Base-by-base conservation (phyloP, 2,888 invertebrate species). In the Mylabris sibirica region DNA sequence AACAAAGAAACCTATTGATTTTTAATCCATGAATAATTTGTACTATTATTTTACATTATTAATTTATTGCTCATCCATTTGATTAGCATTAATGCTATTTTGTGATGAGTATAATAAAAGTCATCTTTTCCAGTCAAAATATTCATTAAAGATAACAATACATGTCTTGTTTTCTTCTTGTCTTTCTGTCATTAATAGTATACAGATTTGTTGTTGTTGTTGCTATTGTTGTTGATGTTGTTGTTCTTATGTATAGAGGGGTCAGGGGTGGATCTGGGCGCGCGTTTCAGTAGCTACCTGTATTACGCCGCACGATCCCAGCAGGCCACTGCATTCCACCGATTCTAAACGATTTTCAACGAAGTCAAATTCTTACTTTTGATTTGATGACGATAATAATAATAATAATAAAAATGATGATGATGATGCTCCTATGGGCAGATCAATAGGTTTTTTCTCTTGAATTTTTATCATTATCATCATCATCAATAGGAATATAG, bases 301-400 rank as follows among this genome's bases (percentile, higher is more conserved):
- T 83, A 81, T 84, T 84, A 84, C 84, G 81, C 81, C 79, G 78
- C 81, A 81, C 81, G 81, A 86, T 82, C 80, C 82, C 85, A 83
- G 84, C 81, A 84, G 85, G 85, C 84, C 84, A 77, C 78, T 76
- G 81, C 84, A 84, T 87, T 88, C 88, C 88, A 86, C 87, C 87
- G 87, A 87, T 86, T 84, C 65, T 20, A 71, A 69, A 73, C 80
- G 79, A 78, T 68, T 72, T 72, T 65, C 66, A 64, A 73, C 80
- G 80, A 79, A 78, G 75, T 71, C 76, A 73, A 75, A 76, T 78
- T 79, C 77, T 74, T 73, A 67, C 60, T 44, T 44, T 44, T 49
- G 62, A 38, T 44, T 49, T 65, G 65, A 63, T 59, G 30, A 30
- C 8, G 8, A 30, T 30, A 30, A 30, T 30, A 30, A 30, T 30